A percentile compares a stretch with the other conserved stretches of the same genome.
Conservation (phyloP, 2,113 vertebrate species). For the Donacobius atricapilla region DNA sequence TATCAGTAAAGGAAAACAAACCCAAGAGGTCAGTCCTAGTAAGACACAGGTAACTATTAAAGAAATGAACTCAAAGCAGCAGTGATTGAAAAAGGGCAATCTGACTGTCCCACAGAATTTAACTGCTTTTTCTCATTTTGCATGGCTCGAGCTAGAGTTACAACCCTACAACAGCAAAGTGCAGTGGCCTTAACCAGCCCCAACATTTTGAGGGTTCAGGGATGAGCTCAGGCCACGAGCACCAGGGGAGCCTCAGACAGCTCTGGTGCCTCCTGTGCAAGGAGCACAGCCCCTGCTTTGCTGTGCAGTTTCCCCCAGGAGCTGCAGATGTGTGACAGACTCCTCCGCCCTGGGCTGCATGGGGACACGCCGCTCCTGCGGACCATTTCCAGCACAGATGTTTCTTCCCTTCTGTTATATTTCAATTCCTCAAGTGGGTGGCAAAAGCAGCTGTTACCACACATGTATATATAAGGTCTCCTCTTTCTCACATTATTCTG, state of each 20-base stretch:
- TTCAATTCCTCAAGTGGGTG: background rate
- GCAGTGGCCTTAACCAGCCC: background rate
- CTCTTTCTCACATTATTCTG: background rate
- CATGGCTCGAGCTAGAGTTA: background rate
- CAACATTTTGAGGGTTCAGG: background rate
- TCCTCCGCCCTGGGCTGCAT: background rate
- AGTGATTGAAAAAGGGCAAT: background rate
- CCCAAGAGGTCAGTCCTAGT: background rate
- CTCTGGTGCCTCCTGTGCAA: too few relatives aligned
- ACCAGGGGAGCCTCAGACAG: background rate
- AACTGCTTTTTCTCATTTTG: background rate
- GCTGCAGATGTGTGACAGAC: background rate
- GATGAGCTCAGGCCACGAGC: background rate
- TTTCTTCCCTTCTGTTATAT: background rate
- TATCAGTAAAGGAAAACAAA: background rate
- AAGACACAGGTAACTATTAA: background rate
- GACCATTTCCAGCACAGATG: background rate
- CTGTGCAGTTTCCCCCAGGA: background rate
- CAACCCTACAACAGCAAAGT: background rate
- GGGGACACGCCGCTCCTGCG: accelerated
- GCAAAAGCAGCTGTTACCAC: background rate
- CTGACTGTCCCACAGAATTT: background rate
- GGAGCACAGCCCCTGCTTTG: background rate
- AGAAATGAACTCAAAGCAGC: background rate
- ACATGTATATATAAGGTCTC: background rate